These are phyloP conservation scores for Rhinatrema bivittatum DNA, from an alignment of 2,797 vertebrate genomes.

Conservation along the genomic window DNA sequence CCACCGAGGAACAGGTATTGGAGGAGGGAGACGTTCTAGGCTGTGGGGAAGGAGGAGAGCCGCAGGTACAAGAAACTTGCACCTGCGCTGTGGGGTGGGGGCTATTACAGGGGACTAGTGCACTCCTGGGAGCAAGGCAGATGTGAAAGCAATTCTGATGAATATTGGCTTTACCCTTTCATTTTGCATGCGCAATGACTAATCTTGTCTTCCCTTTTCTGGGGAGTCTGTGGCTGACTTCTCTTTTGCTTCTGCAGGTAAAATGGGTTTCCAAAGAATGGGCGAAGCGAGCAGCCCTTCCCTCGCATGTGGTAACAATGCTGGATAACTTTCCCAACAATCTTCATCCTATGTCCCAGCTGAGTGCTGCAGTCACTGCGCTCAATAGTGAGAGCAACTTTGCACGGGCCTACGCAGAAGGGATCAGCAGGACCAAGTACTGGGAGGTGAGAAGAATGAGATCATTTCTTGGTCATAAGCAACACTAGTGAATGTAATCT, in stretches of 20 bases:
- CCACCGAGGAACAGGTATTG: slow-evolving; percentile 85
- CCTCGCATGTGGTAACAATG: slow-evolving; percentile 95
- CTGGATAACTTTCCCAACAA: slow-evolving; percentile 95
- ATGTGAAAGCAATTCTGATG: too few relatives aligned
- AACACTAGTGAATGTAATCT: too few relatives aligned
- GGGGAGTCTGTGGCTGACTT: slow-evolving; percentile 1
- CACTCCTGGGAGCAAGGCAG: too few relatives aligned
- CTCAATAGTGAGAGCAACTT: slow-evolving; percentile 95
- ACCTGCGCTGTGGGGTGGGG: neutral
- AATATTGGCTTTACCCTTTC: too few relatives aligned
- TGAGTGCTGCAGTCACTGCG: slow-evolving; percentile 87
- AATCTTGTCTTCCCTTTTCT: too few relatives aligned
- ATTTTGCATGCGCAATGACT: too few relatives aligned
- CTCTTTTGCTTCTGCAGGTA: slow-evolving; percentile 48
- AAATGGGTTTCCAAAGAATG: slow-evolving; percentile 89
- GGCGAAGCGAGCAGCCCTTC: slow-evolving; percentile 88
- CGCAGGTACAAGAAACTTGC: too few relatives aligned
- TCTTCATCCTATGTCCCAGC: slow-evolving; percentile 95
- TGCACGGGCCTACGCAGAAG: slow-evolving; percentile 84
- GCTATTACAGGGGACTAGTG: fast-evolving
- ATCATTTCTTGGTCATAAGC: too few relatives aligned
- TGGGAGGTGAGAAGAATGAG: too few relatives aligned
- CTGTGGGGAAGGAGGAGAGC: too few relatives aligned
- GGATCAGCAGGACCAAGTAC: slow-evolving; percentile 84
- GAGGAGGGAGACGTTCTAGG: neutral